Base-by-base conservation (phyloP, 2,113 vertebrate genomes). In the Apaloderma vittatum region DNA sequence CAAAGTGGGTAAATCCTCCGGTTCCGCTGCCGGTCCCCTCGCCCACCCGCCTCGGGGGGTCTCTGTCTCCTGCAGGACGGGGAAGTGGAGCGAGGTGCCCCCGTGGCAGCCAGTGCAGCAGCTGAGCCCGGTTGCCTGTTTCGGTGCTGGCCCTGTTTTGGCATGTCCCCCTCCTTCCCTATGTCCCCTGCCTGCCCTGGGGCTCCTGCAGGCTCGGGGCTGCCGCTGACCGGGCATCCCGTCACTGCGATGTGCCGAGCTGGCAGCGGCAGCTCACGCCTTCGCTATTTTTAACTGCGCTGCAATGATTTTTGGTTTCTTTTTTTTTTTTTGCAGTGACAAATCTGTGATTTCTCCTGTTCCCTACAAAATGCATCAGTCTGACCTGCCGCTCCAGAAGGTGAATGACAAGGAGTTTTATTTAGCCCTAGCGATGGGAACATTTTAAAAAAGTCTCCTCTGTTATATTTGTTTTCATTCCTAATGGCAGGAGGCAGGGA, bases 361-460 rank as follows among this genome's bases (percentile, higher is more conserved):
- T 95, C 45, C 66, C 61, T 78, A 52, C 82, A 49, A 74, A 91
- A 95, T 0, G 0, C 49, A 24, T 93, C 26, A 21, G 84, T 94
- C 87, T 91, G 97, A 91, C 96, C 96, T 93, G 91, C 84, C 40
- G 63, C 86, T 96, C 95, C 96, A 94, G 98, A 96, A 97, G 95
- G 94, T 96, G 94, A 97, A 96, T 97, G 97, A 94, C 97, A 97
- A 96, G 97, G 83, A 98, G 97, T 93, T 97, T 97, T 97, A 96
- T 96, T 98, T 98, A 98, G 97, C 91, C 82, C 71, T 91, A 55
- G 78, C 4, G 29, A 97, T 93, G 71, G 92, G 82, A 88, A 88
- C 83, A 61, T 93, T 93, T 87, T 34, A 87, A 95, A 83, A 93
- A 88, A 95, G 76, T 58, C 46, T 83, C 66, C 72, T 94, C 80